These are phyloP conservation scores for Quiscalus mexicanus DNA, from an alignment of 2,113 vertebrate species.

Conservation along the genomic window DNA sequence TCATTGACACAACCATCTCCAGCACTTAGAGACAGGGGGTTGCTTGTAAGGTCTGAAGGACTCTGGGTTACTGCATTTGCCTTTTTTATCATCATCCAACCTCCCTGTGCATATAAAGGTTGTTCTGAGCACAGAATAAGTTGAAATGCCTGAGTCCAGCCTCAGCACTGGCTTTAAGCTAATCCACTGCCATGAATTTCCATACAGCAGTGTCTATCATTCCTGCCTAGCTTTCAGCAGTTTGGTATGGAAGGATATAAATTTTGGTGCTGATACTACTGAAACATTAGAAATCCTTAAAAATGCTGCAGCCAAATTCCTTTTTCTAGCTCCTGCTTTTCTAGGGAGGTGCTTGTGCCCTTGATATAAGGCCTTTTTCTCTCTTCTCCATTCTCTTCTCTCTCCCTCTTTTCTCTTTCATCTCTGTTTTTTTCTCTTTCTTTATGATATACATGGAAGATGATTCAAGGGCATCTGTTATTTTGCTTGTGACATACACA, in stretches of 20 bases:
- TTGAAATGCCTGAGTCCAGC: not conserved
- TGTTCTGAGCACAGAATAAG: not conserved
- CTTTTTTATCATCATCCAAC: not conserved
- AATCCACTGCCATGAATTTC: not conserved
- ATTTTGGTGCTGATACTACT: not conserved
- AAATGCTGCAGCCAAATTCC: not conserved
- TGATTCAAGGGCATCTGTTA: not conserved
- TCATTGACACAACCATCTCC: slow-evolving; percentile 23
- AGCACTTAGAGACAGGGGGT: not conserved
- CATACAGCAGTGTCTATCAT: not conserved
- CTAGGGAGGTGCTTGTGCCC: not conserved
- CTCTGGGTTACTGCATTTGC: not conserved
- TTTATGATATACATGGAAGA: not conserved
- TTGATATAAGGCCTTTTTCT: not conserved
- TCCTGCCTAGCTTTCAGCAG: slow-evolving; percentile 18
- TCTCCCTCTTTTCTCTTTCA: not conserved
- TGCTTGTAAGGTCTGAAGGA: not conserved
- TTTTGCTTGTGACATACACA: not conserved
- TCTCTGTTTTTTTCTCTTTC: not conserved
- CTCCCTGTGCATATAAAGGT: not conserved
- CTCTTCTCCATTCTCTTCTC: not conserved
- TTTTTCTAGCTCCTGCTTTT: not conserved
- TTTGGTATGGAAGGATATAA: not conserved
- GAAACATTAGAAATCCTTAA: not conserved
- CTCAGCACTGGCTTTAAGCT: not conserved